These are phyloP conservation scores for Caenorhabditis sp. DNA, from an alignment of 2,888 invertebrate genomes.

Conservation along the genomic window DNA sequence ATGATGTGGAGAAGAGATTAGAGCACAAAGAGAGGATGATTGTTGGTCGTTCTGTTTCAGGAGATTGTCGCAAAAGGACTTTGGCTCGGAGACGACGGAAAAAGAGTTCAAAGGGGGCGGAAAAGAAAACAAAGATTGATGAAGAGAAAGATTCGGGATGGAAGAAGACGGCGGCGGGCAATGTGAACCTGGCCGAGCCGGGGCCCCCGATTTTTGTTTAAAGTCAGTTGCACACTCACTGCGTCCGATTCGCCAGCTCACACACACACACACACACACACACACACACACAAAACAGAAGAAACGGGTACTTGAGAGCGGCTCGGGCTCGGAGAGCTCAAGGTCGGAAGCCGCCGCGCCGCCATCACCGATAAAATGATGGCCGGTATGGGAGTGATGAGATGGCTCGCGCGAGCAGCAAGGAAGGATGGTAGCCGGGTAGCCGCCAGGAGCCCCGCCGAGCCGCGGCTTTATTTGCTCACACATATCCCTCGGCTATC, in stretches of 20 bases:
- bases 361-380: slow-evolving; percentile 31
- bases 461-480: slow-evolving; percentile 45
- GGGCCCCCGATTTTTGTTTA: slow-evolving; percentile 49
- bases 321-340: slow-evolving; percentile 3
- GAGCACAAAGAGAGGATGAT: too few relatives aligned
- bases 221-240: slow-evolving; percentile 60
- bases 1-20: too few relatives aligned
- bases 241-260: slow-evolving; percentile 30
- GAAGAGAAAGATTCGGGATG: slow-evolving; percentile 17
- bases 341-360: slow-evolving; percentile 23
- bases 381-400: slow-evolving; percentile 1
- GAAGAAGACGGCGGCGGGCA: slow-evolving; percentile 8
- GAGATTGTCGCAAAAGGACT: too few relatives aligned
- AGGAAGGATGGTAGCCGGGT: background rate
- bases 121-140: background rate
- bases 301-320: slow-evolving; percentile 47
- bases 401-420: background rate
- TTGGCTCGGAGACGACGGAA: too few relatives aligned
- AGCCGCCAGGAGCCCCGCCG: slow-evolving; percentile 5
- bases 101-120: too few relatives aligned
- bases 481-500: slow-evolving; percentile 7
- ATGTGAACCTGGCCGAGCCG: slow-evolving; percentile 32
- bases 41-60: too few relatives aligned
- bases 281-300: slow-evolving; percentile 38
- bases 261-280: slow-evolving; percentile 18